Percentiles rank a stretch among this genome's conserved stretches.
phyloP scores from a whole-genome alignment of 2,797 vertebrate species.

The Tangara arthus region DNA sequence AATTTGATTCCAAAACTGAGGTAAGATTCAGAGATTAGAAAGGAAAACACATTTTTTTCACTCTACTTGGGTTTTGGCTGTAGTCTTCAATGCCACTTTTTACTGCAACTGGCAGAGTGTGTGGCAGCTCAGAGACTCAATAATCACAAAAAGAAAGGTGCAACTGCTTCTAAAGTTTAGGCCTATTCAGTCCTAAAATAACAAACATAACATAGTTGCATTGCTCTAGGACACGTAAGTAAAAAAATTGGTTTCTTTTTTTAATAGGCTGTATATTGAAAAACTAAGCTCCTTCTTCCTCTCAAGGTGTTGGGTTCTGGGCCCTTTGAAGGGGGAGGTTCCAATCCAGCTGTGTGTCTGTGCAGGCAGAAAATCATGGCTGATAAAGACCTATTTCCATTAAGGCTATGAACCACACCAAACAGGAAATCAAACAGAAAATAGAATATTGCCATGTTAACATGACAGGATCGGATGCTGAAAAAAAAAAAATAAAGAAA shows the following conservation, averaged over 20 bases:
- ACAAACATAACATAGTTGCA: not conserved
- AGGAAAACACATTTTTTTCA: not conserved
- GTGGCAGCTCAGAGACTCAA: not conserved
- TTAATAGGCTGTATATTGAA: not conserved
- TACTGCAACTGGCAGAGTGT: not conserved
- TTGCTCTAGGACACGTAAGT: not conserved
- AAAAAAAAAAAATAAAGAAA: not conserved
- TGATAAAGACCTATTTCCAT: not conserved
- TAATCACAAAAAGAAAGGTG: not conserved
- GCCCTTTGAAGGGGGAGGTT: not conserved
- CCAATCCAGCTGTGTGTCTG: not conserved
- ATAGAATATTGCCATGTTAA: not conserved
- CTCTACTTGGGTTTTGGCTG: not conserved
- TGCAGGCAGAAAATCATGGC: not conserved
- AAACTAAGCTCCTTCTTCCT: not conserved
- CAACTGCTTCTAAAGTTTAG: slow-evolving; percentile 18
- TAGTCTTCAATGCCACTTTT: not conserved
- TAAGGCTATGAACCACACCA: not conserved
- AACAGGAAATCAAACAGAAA: slow-evolving; percentile 39
- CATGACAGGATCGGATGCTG: not conserved
- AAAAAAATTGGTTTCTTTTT: too few species aligned
- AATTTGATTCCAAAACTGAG: not conserved
- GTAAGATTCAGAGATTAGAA: not conserved
- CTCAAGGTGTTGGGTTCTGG: not conserved
- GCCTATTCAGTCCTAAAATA: slow-evolving; percentile 1